Base-by-base conservation (phyloP, 2,888 invertebrate species). In the Trisateles emortualis region DNA sequence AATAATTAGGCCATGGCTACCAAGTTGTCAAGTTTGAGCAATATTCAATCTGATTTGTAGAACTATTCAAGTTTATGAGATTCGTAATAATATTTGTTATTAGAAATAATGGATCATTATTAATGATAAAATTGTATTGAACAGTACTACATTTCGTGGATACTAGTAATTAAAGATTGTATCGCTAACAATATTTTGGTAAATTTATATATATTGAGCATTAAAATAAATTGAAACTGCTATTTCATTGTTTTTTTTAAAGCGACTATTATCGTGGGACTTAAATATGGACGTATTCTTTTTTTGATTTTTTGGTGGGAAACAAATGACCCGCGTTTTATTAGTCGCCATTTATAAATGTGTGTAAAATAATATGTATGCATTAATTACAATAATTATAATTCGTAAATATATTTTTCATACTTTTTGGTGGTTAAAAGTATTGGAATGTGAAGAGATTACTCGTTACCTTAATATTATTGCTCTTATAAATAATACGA, bases 341-440 rank as follows among this genome's bases (percentile, higher is more conserved):
- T 30, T 44, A 40, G 42, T 17, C 32, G 24, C 26, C 48, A 43
- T 42, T 41, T 16, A 19, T 16, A 19, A 47, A 48, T 22, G 51
- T 52, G 51, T 70, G 63, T 66, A 66, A 46, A 52, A 32, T 30
- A 44, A 52, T 59, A 52, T 38, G 42, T 67, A 49, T 50, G 49
- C 54, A 55, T 54, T 39, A 40, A 49, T 49, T 50, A 49, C 54
- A 55, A 52, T 59, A 48, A 59, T 47, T 40, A 59, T 43, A 57
- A 57, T 33, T 41, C 29, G 49, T 46, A 51, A 50, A 54, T 42
- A 70, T 68, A 53, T 46, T 52, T 62, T 59, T 64, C 46, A 70
- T 61, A 72, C 64, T 66, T 64, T 76, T 77, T 77, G 78, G 76
- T 65, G 63, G 60, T 71, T 74, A 76, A 61, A 78, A 65, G 59